phyloP scores from a whole-genome alignment of 2,888 invertebrate species.

The Protonemura montana region DNA sequence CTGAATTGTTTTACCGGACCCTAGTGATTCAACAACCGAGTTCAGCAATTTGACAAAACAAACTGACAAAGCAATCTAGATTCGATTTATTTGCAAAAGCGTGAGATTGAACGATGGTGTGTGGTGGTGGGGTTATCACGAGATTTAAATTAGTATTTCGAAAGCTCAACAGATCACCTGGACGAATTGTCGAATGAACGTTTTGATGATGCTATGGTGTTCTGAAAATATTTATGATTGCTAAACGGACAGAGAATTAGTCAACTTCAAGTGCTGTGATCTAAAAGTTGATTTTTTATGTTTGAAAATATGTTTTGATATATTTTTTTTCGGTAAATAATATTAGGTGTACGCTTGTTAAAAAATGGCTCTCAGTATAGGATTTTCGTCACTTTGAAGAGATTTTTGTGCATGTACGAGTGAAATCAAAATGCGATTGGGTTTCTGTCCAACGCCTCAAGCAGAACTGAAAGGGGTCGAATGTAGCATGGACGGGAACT shows the following conservation, averaged over 20 bases:
- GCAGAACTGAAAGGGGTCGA: slow-evolving; percentile 4
- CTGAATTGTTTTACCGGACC: background rate
- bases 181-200: too few species aligned
- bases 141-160: background rate
- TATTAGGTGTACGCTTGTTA: background rate
- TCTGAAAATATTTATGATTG: too few species aligned
- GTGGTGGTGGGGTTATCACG: background rate
- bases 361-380: background rate
- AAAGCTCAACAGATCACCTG: background rate
- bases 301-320: too few species aligned
- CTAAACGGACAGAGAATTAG: too few species aligned
- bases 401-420: slow-evolving; percentile 13
- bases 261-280: too few species aligned
- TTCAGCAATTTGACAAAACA: background rate
- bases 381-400: background rate
- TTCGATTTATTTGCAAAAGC: background rate
- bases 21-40: background rate
- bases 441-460: background rate
- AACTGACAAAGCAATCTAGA: background rate
- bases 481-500: background rate
- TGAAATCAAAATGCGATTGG: slow-evolving; percentile 28
- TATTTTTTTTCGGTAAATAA: background rate
- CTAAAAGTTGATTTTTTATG: too few species aligned
- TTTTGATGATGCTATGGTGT: too few species aligned
- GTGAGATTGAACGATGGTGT: background rate